Base-by-base conservation (phyloP, 2,797 vertebrate genomes). In the Myiotriccus ornatus region DNA sequence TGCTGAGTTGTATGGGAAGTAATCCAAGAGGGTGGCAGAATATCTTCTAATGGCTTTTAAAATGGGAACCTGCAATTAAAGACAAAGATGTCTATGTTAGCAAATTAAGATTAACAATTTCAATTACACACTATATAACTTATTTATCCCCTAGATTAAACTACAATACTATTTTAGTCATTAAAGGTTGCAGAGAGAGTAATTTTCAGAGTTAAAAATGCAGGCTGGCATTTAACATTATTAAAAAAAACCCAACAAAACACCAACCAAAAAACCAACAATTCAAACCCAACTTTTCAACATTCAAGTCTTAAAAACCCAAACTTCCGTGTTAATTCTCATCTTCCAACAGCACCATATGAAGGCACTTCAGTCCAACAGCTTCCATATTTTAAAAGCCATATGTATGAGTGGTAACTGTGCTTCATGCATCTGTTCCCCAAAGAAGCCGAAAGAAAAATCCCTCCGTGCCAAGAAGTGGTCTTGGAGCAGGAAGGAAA, bases 311-410 rank as follows among this genome's bases (percentile, higher is more conserved):
- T 88, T n/a, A 89, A 92, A 83, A 79, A 56, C 55, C 76, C 81
- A 87, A 91, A 94, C 76, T 88, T 67, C 87, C 14, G 1, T 50
- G 63, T 63, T 86, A 94, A 73, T 85, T 90, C 83, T 90, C 56
- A 88, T 96, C 80, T 63, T 95, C 81, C 91, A 95, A 74, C 74
- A 91, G 94, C 78, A 86, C 94, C 95, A 96, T 92, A 95, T 93
- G 95, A 96, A 97, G 91, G 49, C 94, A 88, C 92, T 96, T 96
- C 69, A 88, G 85, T 96, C 95, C 94, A 97, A 96, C 91, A 96
- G 89, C 79, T 96, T 95, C 95, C 96, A 94, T 95, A 95, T 95
- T 96, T 96, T 87, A 76, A 84, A 84, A 96, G 93, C 95, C 94
- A 91, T 96, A 96, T 96, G 95, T 25, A 95, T 49, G 59, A 94